Percentiles rank a stretch among this genome's conserved stretches.
phyloP scores from a whole-genome alignment of 2,888 invertebrate species.

The Tuberolachnus salignus region DNA sequence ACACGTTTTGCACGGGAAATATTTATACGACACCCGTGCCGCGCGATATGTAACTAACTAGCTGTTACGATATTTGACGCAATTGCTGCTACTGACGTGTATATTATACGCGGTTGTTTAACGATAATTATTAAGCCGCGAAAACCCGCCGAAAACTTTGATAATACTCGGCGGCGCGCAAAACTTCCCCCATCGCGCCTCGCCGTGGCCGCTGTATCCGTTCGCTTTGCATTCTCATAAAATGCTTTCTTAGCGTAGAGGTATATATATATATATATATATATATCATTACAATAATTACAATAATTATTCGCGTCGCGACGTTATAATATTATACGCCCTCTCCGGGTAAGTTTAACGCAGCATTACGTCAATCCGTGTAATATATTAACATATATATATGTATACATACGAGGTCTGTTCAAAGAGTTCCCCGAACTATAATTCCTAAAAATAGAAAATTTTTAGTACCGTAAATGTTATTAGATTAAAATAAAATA shows the following conservation, averaged over 20 bases:
- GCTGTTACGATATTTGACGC: slow-evolving; percentile 15
- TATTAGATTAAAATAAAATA: too few relatives aligned
- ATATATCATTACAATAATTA: neutral
- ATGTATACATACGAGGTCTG: too few relatives aligned
- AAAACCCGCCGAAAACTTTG: slow-evolving; percentile 25
- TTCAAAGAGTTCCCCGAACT: too few relatives aligned
- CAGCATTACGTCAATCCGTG: neutral
- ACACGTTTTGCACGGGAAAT: too few relatives aligned
- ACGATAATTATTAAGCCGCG: slow-evolving; percentile 25
- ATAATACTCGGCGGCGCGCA: slow-evolving; percentile 33
- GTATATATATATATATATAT: too few relatives aligned
- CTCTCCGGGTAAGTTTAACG: neutral
- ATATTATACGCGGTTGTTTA: slow-evolving; percentile 27
- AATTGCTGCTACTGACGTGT: slow-evolving; percentile 20
- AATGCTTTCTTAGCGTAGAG: neutral
- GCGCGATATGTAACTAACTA: too few relatives aligned
- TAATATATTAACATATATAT: too few relatives aligned
- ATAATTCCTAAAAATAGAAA: too few relatives aligned
- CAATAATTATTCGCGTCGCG: neutral
- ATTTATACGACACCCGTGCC: too few relatives aligned
- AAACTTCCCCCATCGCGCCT: neutral
- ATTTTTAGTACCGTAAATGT: too few relatives aligned
- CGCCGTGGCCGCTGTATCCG: neutral
- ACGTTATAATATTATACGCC: neutral
- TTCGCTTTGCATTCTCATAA: slow-evolving; percentile 9